Conservation (phyloP, 1,140 invertebrate species). For the Drosophila willistoni region DNA sequence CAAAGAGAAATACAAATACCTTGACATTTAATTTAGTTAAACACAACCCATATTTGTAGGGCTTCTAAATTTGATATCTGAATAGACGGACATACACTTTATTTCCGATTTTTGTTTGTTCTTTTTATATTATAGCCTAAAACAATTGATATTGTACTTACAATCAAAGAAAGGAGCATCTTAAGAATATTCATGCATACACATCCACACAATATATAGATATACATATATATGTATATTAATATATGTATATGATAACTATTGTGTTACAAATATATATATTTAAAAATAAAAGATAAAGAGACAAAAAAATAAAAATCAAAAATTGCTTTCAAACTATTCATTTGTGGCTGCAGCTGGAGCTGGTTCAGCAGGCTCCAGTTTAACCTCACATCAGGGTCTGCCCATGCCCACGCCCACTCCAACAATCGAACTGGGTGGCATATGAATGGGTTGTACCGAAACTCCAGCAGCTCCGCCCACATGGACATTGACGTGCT, state of each 20-base stretch:
- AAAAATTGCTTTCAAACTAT: not conserved
- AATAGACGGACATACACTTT: not conserved
- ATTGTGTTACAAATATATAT: conserved; percentile 25
- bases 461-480: conserved; percentile 14
- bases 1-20: no score
- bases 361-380: conserved; percentile 63
- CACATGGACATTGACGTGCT: conserved; percentile 83
- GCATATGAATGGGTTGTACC: conserved; percentile 36
- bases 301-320: not conserved
- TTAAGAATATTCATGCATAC: conserved; percentile 8
- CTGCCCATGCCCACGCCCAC: conserved; percentile 31
- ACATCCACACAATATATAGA: conserved; percentile 2
- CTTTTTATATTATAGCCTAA: not conserved
- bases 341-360: conserved; percentile 7
- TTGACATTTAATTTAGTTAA: no score
- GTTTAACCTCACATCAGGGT: conserved; percentile 67
- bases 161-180: conserved; percentile 14
- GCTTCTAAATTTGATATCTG: no score
- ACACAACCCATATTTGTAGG: no score
- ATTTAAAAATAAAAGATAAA: conserved; percentile 21
- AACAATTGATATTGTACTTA: conserved; percentile 3
- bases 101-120: not conserved
- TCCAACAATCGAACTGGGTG: conserved; percentile 36
- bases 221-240: conserved; percentile 18
- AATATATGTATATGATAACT: conserved; percentile 14